A percentile compares a stretch with the other conserved stretches of the same genome.
phyloP scores from a whole-genome alignment of 2,113 vertebrate species.

The Oceanodroma tethys region DNA sequence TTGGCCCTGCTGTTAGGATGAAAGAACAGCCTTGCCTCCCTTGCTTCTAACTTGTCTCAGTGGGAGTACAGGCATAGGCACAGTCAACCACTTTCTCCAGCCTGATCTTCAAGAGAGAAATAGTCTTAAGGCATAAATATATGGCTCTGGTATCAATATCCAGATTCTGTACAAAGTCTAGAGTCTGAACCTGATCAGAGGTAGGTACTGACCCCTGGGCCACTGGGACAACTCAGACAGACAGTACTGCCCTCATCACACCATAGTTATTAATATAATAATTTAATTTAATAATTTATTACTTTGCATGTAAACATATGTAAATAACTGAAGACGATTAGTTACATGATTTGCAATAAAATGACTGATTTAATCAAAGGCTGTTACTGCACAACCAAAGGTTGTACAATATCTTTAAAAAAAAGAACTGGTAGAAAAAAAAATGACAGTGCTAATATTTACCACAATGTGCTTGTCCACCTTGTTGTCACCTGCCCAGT shows the following conservation, averaged over 20 bases:
- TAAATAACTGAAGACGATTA: neutral
- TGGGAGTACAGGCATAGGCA: neutral
- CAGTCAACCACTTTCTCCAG: neutral
- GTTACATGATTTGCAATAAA: neutral
- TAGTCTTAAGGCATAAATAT: neutral
- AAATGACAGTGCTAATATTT: neutral
- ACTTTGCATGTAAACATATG: neutral
- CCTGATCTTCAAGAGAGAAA: neutral
- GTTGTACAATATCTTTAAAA: neutral
- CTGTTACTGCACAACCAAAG: neutral
- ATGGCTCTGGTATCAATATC: neutral
- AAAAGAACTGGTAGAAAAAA: neutral
- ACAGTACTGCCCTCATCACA: neutral
- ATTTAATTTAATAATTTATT: neutral
- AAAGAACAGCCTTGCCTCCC: neutral
- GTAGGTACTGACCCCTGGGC: neutral
- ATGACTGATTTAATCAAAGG: neutral
- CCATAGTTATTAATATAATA: neutral
- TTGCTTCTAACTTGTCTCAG: neutral
- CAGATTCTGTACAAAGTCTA: neutral
- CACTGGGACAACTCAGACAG: neutral
- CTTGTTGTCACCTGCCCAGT: neutral
- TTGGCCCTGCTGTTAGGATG: neutral
- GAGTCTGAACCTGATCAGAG: neutral
- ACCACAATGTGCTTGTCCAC: neutral